Percentiles rank a stretch among this genome's conserved stretches.
phyloP scores from a whole-genome alignment of 2,113 vertebrate genomes.

The Nettapus auritus region DNA sequence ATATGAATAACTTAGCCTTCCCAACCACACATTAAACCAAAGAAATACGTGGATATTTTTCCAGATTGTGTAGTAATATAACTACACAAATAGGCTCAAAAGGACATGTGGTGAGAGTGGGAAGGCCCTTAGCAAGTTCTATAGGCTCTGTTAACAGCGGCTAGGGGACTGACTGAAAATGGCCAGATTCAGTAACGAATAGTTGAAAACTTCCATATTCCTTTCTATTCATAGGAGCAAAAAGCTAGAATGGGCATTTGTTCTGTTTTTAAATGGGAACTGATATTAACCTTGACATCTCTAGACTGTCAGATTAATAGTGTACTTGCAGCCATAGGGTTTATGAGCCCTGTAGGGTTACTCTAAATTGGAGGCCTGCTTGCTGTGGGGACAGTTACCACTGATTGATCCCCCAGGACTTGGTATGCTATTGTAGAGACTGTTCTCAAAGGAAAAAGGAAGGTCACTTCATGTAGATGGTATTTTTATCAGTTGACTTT shows the following conservation, averaged over 20 bases:
- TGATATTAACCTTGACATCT: rapidly evolving
- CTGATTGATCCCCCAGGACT: neutral
- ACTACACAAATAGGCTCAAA: neutral
- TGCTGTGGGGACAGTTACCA: neutral
- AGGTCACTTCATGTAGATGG: neutral
- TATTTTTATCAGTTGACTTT: neutral
- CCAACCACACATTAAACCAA: neutral
- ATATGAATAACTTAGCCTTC: neutral
- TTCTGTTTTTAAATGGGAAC: neutral
- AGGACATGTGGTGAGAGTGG: neutral
- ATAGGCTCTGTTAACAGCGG: neutral
- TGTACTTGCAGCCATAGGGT: neutral
- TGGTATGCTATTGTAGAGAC: neutral
- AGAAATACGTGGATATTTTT: neutral
- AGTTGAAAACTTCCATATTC: neutral
- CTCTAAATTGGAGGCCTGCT: neutral
- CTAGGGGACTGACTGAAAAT: neutral
- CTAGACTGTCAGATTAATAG: neutral
- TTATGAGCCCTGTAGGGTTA: neutral
- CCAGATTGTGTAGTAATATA: neutral
- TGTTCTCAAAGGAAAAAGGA: neutral
- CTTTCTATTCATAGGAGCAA: neutral
- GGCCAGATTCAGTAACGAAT: neutral
- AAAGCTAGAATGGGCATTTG: neutral
- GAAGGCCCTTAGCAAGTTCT: neutral